Conservation (phyloP, 1,140 invertebrate species). For the Lineus longissimus region DNA sequence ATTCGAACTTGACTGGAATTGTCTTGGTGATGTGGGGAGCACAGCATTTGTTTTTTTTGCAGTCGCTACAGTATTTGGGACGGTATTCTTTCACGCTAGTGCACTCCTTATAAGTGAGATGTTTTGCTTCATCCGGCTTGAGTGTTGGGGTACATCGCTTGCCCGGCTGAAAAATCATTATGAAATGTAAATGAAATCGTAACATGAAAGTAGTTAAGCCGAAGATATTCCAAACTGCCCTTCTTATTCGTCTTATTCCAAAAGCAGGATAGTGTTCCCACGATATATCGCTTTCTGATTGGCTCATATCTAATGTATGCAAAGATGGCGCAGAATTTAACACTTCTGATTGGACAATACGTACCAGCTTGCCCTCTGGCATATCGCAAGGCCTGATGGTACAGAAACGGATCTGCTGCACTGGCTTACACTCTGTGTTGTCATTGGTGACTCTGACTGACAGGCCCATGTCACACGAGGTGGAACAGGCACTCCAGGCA, state of each 20-base stretch:
- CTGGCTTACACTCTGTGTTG: conserved; percentile 56
- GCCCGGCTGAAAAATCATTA: conserved; percentile 58
- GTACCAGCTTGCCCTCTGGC: background rate
- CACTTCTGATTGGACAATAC: background rate
- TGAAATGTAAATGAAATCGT: background rate
- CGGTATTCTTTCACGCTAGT: conserved; percentile 61
- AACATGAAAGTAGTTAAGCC: too few relatives aligned
- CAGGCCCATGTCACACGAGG: conserved; percentile 62
- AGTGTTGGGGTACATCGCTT: conserved; percentile 66
- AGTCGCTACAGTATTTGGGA: conserved; percentile 64
- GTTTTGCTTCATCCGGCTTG: conserved; percentile 55
- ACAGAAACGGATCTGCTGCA: conserved; percentile 63
- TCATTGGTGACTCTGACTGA: conserved; percentile 62
- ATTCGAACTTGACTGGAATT: conserved; percentile 56
- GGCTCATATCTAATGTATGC: too few relatives aligned
- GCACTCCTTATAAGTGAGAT: conserved; percentile 62
- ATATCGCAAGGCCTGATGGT: conserved; percentile 55
- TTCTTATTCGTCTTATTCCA: too few relatives aligned
- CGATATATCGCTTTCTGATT: too few relatives aligned
- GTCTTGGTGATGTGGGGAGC: conserved; percentile 60
- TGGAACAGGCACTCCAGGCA: conserved; percentile 64
- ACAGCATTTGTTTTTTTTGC: conserved; percentile 59
- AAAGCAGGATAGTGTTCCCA: too few relatives aligned
- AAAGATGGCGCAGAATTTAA: too few relatives aligned
- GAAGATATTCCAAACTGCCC: too few relatives aligned